Percentiles rank a stretch among this genome's conserved stretches.
Conservation (phyloP, 1,140 invertebrate genomes). For the Aphaenogaster rudis region DNA sequence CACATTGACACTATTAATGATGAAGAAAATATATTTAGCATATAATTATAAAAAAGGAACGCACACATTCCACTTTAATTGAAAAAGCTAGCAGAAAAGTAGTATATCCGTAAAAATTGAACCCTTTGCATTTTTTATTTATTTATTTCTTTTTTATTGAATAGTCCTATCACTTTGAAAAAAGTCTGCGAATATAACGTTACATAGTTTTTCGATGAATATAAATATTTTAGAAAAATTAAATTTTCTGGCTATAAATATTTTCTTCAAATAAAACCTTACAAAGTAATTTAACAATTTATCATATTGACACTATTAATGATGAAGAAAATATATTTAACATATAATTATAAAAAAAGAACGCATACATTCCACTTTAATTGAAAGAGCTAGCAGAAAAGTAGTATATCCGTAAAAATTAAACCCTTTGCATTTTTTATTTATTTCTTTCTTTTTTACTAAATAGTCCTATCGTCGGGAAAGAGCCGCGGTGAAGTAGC, state of each 20-base stretch:
- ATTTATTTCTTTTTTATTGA: not conserved
- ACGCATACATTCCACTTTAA: not conserved
- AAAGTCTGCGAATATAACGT: too few species aligned
- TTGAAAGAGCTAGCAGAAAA: not conserved
- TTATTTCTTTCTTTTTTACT: not conserved
- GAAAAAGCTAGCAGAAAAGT: not conserved
- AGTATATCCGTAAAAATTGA: conserved; percentile 1
- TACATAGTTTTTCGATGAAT: too few species aligned
- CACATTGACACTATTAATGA: too few species aligned
- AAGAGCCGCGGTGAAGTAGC: conserved; percentile 27
- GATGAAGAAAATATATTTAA: too few species aligned
- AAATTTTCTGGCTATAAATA: too few species aligned
- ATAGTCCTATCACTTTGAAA: conserved; percentile 21
- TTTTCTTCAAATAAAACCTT: too few species aligned
- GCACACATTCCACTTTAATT: not conserved
- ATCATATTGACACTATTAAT: too few species aligned
- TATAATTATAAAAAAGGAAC: not conserved
- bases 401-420: not conserved
- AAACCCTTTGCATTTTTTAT: not conserved
- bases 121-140: not conserved
- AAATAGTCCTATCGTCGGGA: conserved; percentile 17
- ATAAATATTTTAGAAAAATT: too few species aligned
- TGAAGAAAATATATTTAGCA: too few species aligned
- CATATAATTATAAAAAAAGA: not conserved
- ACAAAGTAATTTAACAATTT: too few species aligned